Conservation (phyloP, 2,888 invertebrate genomes). For the Metallyticus violacea region DNA sequence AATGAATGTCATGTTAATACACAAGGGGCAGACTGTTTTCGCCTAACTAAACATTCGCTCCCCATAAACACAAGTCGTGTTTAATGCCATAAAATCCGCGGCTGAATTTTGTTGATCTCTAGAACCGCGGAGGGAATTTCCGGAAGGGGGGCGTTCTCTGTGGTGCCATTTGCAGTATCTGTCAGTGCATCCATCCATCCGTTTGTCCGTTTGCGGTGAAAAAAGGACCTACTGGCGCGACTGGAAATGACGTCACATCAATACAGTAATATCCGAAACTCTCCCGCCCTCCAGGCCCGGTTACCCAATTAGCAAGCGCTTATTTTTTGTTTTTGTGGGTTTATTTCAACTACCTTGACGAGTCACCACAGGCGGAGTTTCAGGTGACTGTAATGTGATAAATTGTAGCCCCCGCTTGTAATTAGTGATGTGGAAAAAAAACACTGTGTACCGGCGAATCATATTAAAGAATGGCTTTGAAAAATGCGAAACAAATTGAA, state of each 20-base stretch:
- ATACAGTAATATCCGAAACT: neutral
- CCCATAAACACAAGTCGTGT: neutral
- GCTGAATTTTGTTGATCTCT: neutral
- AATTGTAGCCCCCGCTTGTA: neutral
- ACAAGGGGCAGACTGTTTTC: neutral
- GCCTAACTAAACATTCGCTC: neutral
- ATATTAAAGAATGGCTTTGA: too few relatives aligned
- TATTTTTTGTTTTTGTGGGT: neutral
- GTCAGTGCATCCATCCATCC: neutral
- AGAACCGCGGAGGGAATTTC: neutral
- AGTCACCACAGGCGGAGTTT: neutral
- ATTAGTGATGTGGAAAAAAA: neutral
- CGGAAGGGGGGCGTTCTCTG: neutral
- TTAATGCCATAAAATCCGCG: neutral
- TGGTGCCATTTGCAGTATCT: neutral
- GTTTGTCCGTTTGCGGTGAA: neutral
- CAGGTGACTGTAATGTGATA: neutral
- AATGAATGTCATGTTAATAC: neutral
- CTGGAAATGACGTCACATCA: neutral
- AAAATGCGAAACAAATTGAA: too few relatives aligned
- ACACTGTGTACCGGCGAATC: too few relatives aligned
- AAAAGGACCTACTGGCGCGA: neutral
- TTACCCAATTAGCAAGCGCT: neutral
- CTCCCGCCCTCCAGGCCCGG: neutral
- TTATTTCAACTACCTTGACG: neutral